Percentiles rank a stretch among this genome's conserved stretches.
phyloP scores from a whole-genome alignment of 2,113 vertebrate genomes.

The Xenopus borealis region DNA sequence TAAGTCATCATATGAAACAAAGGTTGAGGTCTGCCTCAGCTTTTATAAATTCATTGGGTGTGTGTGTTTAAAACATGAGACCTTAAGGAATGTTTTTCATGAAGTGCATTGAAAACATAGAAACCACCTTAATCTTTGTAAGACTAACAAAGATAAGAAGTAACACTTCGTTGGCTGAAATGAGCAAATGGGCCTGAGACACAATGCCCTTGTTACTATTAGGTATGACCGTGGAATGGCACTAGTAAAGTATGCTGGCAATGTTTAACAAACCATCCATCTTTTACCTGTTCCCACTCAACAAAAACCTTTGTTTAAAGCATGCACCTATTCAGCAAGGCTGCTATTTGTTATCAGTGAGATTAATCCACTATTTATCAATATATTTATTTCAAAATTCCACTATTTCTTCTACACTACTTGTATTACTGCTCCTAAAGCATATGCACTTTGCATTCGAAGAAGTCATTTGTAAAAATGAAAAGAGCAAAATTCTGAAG shows the following conservation, averaged over 20 bases:
- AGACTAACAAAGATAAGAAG: constrained; percentile 68
- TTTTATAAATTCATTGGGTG: constrained; percentile 4
- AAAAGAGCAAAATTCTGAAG: too few relatives aligned
- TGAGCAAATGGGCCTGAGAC: constrained; percentile 44
- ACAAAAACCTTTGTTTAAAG: constrained; percentile 87
- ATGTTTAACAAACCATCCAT: constrained; percentile 95
- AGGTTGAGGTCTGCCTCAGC: not conserved
- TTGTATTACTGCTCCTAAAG: too few relatives aligned
- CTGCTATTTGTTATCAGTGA: constrained; percentile 49
- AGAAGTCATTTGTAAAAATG: too few relatives aligned
- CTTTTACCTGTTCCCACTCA: constrained; percentile 79
- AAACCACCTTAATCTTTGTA: constrained; percentile 51
- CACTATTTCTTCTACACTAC: not conserved
- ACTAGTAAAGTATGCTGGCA: constrained; percentile 87
- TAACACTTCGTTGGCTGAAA: constrained; percentile 53
- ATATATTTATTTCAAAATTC: constrained; percentile 38
- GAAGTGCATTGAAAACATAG: constrained; percentile 45
- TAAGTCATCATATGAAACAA: constrained; percentile 36
- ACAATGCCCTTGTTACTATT: constrained; percentile 77
- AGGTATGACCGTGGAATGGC: constrained; percentile 80
- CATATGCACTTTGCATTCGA: too few relatives aligned
- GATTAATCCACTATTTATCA: constrained; percentile 62
- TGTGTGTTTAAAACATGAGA: constrained; percentile 41
- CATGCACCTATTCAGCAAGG: constrained; percentile 63
- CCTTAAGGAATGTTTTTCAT: constrained; percentile 50